These are phyloP conservation scores for Sycobia sp. DNA, from an alignment of 1,140 invertebrate genomes.

Conservation along the genomic window DNA sequence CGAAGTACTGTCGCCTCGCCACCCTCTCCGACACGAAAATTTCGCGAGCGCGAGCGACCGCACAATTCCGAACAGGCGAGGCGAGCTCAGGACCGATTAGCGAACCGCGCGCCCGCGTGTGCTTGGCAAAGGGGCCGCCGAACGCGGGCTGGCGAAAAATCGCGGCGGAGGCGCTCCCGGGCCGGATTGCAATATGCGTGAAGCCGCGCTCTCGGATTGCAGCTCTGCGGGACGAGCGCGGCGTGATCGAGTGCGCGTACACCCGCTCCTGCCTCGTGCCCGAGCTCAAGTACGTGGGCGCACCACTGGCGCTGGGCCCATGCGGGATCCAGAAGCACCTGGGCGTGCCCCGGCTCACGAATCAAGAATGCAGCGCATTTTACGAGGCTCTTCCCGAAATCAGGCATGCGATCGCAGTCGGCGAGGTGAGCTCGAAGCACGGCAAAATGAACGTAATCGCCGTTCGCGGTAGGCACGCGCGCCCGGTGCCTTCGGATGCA, in stretches of 20 bases:
- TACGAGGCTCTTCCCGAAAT: constrained; percentile 59
- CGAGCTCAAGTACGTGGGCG: constrained; percentile 55
- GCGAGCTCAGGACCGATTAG: too few species aligned
- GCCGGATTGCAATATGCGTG: too few species aligned
- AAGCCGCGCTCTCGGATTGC: constrained; percentile 37
- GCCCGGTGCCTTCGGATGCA: too few species aligned
- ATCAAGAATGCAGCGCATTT: constrained; percentile 64
- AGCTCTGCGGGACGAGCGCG: constrained; percentile 58
- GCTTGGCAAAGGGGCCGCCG: too few species aligned
- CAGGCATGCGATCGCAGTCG: constrained; percentile 60
- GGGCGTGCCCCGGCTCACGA: constrained; percentile 62
- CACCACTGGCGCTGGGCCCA: constrained; percentile 56
- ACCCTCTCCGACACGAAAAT: too few species aligned
- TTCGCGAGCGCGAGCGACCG: too few species aligned
- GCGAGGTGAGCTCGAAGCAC: constrained; percentile 50
- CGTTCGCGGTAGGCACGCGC: neutral
- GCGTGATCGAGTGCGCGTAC: constrained; percentile 64
- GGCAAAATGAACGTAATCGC: neutral
- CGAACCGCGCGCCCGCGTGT: too few species aligned
- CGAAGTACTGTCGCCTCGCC: too few species aligned
- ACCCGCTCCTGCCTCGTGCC: constrained; percentile 57
- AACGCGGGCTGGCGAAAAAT: too few species aligned
- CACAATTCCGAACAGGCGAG: too few species aligned
- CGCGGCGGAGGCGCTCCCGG: too few species aligned
- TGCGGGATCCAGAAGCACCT: constrained; percentile 63